A percentile compares a stretch with the other conserved stretches of the same genome.
Conservation (phyloP, 2,797 vertebrate species). For the Chromobotia macracanthus region DNA sequence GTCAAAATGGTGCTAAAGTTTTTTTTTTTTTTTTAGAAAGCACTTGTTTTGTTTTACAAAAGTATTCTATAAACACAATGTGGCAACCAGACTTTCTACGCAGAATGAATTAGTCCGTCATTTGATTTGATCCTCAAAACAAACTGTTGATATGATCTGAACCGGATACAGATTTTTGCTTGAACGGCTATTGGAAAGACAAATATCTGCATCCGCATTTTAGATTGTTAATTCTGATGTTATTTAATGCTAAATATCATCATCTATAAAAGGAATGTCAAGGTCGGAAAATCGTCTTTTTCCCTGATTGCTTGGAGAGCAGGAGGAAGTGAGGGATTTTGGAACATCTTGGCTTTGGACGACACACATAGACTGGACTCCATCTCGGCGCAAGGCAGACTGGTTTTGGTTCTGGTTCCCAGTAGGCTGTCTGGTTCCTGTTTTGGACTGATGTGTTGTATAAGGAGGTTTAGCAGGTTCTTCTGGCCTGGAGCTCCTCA, state of each 20-base stretch:
- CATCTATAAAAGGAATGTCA: constrained; percentile 82
- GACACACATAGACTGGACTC: constrained; percentile 71
- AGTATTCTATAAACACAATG: background rate
- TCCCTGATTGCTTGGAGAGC: constrained; percentile 53
- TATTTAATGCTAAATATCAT: constrained; percentile 65
- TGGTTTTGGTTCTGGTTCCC: constrained; percentile 68
- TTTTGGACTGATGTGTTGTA: constrained; percentile 66
- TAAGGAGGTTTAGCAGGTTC: constrained; percentile 35
- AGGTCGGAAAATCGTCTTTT: constrained; percentile 75
- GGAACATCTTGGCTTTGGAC: constrained; percentile 63
- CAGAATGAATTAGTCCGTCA: background rate
- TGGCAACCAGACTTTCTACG: background rate
- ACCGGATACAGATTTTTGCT: background rate
- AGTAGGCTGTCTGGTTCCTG: constrained; percentile 72
- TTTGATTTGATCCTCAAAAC: constrained; percentile 15
- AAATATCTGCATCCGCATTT: background rate
- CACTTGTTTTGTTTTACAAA: background rate
- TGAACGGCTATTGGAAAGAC: background rate
- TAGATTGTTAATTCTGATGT: background rate
- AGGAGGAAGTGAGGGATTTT: constrained; percentile 52
- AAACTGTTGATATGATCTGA: background rate
- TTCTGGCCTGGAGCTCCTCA: background rate
- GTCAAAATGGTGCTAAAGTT: background rate
- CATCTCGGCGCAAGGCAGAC: constrained; percentile 70
- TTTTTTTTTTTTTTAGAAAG: background rate